Evolutionary conservation across 2,113 vertebrate species (phyloP), one percentile per base, ranked within the genome.

Genomic region (Poeciliopsis occidentalis): DNA sequence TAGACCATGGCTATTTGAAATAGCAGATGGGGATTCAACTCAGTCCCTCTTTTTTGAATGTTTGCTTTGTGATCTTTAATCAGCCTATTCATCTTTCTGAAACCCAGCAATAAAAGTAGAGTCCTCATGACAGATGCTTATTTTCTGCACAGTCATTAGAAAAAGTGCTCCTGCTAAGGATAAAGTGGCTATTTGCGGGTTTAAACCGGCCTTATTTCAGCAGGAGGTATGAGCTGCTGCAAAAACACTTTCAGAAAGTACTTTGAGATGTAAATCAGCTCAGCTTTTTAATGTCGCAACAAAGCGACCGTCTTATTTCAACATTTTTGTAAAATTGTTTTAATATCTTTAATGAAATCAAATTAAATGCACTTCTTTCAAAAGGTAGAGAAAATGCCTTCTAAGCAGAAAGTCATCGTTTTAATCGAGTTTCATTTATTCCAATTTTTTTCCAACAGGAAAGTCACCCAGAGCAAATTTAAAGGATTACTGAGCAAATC

Each of bases 391-490:
- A 67, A 71, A 64, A 72, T 0, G 8, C 5, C 39, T 26, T 29
- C 60, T 12, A 0, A 63, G 41, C 44, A 65, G 27, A 78, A 78
- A 82, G 64, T 73, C 29, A 32, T 51, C 68, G 77, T 76, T 82
- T 76, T 22, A 29, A 37, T 22, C 2, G 4, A 73, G 68, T 69
- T 67, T 78, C n/a, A 64, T 85, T 88, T 80, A 81, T 75, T 83
- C 67, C 67, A 60, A 24, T 51, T 74, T 72, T 75, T 72, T 70
- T 68, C 67, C 54, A 41, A 8, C 57, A 1, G 75, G 66, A 44
- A 89, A 87, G 69, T 85, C 75, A 81, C 64, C 83, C 81, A 29
- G 80, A 83, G 87, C 82, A 67, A 82, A 86, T 83, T 82, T 76
- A 80, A 78, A 69, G 83, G 86, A 89, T 91, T 87, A 89, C 66